These are phyloP conservation scores for Sussaba pulchella DNA, from an alignment of 2,888 invertebrate species.

Conservation along the genomic window DNA sequence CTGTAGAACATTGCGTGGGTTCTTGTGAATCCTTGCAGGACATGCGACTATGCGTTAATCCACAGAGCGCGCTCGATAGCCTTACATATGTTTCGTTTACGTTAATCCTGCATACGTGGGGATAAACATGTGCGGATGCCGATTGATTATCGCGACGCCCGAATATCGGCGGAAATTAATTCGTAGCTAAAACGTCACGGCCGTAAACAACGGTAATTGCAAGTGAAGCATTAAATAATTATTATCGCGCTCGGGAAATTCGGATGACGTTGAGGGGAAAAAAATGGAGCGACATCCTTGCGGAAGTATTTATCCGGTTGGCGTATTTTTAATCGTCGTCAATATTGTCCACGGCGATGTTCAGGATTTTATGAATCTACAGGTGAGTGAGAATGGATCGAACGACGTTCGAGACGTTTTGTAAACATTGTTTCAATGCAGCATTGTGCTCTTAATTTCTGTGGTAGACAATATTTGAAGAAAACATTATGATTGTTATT, in stretches of 20 bases:
- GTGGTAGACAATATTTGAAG: too few species aligned
- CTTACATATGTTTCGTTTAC: conserved; percentile 29
- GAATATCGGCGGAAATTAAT: conserved; percentile 15
- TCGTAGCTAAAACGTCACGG: neutral
- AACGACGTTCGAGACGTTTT: too few species aligned
- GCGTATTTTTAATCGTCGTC: conserved; percentile 66
- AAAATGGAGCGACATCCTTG: conserved; percentile 71
- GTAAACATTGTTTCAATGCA: too few species aligned
- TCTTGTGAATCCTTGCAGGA: too few species aligned
- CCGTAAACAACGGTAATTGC: neutral
- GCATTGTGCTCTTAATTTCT: too few species aligned
- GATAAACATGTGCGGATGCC: conserved; percentile 11
- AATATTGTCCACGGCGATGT: conserved; percentile 49
- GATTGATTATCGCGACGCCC: conserved; percentile 13
- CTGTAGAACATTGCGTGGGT: too few species aligned
- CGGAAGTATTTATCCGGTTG: conserved; percentile 68
- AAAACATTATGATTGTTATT: too few species aligned
- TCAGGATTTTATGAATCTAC: conserved; percentile 63
- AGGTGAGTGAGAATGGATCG: conserved; percentile 66
- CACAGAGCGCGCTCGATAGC: neutral
- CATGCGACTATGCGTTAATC: conserved; percentile 2
- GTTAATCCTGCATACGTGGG: neutral
- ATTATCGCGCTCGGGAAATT: neutral
- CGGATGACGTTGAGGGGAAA: conserved; percentile 51
- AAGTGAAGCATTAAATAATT: too few species aligned